These are phyloP conservation scores for Australoheros facetus DNA, from an alignment of 2,797 vertebrate genomes.

Conservation along the genomic window DNA sequence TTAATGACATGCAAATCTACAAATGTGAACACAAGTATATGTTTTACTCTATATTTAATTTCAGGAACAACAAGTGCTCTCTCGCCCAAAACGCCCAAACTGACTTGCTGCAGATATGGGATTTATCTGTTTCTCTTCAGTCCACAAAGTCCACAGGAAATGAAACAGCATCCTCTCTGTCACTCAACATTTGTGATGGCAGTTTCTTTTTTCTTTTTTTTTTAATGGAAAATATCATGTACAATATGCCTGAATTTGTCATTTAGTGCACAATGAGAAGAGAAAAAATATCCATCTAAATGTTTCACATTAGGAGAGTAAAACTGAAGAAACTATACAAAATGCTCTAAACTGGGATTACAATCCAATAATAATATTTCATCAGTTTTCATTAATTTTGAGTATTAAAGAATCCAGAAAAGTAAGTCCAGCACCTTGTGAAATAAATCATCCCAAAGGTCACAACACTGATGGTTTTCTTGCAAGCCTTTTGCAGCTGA, in stretches of 20 bases:
- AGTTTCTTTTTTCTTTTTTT: background rate
- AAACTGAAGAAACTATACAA: background rate
- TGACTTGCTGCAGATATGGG: background rate
- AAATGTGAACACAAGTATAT: background rate
- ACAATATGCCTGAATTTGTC: background rate
- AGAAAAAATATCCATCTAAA: background rate
- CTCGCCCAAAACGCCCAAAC: background rate
- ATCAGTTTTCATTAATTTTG: background rate
- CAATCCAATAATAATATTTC: background rate
- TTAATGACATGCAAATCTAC: background rate
- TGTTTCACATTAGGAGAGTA: background rate
- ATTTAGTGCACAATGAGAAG: background rate
- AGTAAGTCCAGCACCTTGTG: background rate
- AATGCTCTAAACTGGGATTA: background rate
- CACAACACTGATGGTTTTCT: background rate
- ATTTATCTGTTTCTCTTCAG: constrained; percentile 29
- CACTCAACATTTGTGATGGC: background rate
- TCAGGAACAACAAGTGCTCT: background rate
- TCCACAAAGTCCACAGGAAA: constrained; percentile 53
- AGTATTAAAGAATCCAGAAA: background rate
- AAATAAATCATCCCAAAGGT: background rate
- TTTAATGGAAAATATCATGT: background rate
- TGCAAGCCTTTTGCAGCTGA: accelerated
- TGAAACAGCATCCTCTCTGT: constrained; percentile 35
- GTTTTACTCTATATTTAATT: background rate